These are phyloP conservation scores for Trissolcus brochymenae DNA, from an alignment of 2,888 invertebrate species.

Conservation along the genomic window DNA sequence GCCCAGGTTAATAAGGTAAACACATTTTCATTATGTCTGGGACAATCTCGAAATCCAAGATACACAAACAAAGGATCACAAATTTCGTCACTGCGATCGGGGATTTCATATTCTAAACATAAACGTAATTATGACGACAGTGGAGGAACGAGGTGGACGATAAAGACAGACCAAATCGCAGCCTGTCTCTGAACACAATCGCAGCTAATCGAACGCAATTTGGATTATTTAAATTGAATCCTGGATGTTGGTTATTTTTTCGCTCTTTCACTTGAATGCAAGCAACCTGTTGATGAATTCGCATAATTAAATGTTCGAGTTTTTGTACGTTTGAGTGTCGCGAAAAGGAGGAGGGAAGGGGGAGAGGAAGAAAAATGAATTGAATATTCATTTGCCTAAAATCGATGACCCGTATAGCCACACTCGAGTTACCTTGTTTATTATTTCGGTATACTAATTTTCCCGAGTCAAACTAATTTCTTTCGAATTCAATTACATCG, in stretches of 20 bases:
- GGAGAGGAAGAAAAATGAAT: neutral
- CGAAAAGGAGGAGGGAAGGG: conserved; percentile 10
- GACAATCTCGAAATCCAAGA: conserved; percentile 31
- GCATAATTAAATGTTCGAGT: conserved; percentile 39
- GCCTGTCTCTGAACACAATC: conserved; percentile 35
- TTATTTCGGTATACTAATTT: conserved; percentile 47
- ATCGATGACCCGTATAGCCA: conserved; percentile 7
- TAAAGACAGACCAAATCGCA: conserved; percentile 37
- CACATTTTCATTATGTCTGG: conserved; percentile 35
- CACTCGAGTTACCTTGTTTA: conserved; percentile 28
- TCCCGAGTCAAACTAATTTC: conserved; percentile 28
- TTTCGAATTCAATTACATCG: conserved; percentile 30
- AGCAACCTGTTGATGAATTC: conserved; percentile 49
- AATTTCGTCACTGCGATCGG: conserved; percentile 38
- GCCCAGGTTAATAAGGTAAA: conserved; percentile 36
- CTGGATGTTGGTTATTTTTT: neutral
- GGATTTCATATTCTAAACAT: conserved; percentile 52
- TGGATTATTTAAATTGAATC: conserved; percentile 1
- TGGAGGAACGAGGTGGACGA: conserved; percentile 19
- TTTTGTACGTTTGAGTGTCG: conserved; percentile 19
- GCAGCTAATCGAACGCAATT: conserved; percentile 25
- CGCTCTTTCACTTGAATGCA: conserved; percentile 13
- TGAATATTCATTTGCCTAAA: conserved; percentile 31
- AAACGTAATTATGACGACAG: conserved; percentile 42
- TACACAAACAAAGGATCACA: conserved; percentile 50